Base-by-base conservation (phyloP, 2,888 invertebrate genomes). In the Euzophera pinguis region DNA sequence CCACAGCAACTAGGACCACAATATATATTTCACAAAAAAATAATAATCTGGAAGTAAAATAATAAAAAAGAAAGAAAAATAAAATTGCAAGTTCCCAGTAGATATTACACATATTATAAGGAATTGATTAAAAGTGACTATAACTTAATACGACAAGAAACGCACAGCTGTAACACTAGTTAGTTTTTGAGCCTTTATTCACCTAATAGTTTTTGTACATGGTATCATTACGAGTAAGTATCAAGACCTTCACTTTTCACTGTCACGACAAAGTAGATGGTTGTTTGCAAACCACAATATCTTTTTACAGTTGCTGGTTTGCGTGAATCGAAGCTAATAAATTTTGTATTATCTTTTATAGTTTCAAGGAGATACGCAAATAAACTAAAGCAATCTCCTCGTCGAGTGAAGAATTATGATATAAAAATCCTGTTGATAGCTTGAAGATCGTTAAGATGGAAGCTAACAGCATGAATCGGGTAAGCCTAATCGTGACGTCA, bases 341-440 rank as follows among this genome's bases (percentile, higher is more conserved):
- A 81, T 66, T 59, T 69, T 73, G 70, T 80, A 78, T 78, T 83
- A 69, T 85, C 73, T 83, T 76, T 89, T 88, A 81, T 88, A 84
- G 87, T 88, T 83, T 87, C 82, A 83, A 86, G 88, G 84, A 82
- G 82, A 84, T 73, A 73, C 79, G 78, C 81, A 71, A 72, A 78
- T 22, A 22, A 22, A 22, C 5, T n/a, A 76, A 78, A 71, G 76
- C 78, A 73, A 75, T 73, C 79, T 66, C 65, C 69, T 74, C 78
- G 60, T 67, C 84, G 79, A 66, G 65, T 58, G 81, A 80, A 81
- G 79, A 79, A 82, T 75, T 81, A 84, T 87, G 84, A 77, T 70
- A 83, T 82, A 84, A 68, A 75, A 22, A 70, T 70, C 64, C 68
- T 53, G 53, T 67, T 75, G 71, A 71, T 64, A 67, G 64, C 73